Conservation (phyloP, 2,797 vertebrate genomes). For the Fistularia commersonii region DNA sequence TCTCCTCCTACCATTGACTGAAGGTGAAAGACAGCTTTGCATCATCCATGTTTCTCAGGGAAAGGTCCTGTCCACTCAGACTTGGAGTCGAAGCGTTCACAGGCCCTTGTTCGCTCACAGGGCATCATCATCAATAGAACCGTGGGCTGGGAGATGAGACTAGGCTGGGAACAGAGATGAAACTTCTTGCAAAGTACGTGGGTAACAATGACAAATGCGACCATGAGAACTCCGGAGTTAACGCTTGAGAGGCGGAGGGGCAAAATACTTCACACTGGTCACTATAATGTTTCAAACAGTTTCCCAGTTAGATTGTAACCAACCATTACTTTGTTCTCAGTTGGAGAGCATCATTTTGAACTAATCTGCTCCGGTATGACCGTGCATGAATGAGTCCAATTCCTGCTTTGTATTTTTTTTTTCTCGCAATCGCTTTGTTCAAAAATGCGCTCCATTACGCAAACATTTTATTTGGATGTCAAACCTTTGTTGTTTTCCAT, state of each 20-base stretch:
- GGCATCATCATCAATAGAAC: slow-evolving; percentile 62
- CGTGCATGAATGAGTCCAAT: slow-evolving; percentile 3
- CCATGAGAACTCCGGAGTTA: slow-evolving; percentile 38
- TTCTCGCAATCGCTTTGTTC: too few species aligned
- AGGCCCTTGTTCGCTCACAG: slow-evolving; percentile 58
- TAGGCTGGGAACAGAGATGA: slow-evolving; percentile 48
- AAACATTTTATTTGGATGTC: too few species aligned
- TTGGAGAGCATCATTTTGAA: slow-evolving; percentile 13
- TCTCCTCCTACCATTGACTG: slow-evolving; percentile 24
- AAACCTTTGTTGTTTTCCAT: too few species aligned
- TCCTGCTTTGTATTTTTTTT: too few species aligned
- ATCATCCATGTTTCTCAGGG: slow-evolving; percentile 43
- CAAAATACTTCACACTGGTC: slow-evolving; percentile 47
- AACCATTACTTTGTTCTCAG: slow-evolving; percentile 24
- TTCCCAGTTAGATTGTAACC: slow-evolving; percentile 26
- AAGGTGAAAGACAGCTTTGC: slow-evolving; percentile 41
- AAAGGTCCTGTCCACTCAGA: slow-evolving; percentile 34
- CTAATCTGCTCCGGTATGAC: slow-evolving; percentile 2
- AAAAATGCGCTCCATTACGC: too few species aligned
- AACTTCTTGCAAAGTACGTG: slow-evolving; percentile 31
- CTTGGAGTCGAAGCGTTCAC: slow-evolving; percentile 63
- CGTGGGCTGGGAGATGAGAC: slow-evolving; percentile 31
- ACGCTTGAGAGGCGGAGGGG: slow-evolving; percentile 32
- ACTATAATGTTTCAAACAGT: slow-evolving; percentile 40
- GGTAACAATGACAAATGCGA: slow-evolving; percentile 45